These are phyloP conservation scores for Selene dorsalis DNA, from an alignment of 2,797 vertebrate species.

Conservation along the genomic window DNA sequence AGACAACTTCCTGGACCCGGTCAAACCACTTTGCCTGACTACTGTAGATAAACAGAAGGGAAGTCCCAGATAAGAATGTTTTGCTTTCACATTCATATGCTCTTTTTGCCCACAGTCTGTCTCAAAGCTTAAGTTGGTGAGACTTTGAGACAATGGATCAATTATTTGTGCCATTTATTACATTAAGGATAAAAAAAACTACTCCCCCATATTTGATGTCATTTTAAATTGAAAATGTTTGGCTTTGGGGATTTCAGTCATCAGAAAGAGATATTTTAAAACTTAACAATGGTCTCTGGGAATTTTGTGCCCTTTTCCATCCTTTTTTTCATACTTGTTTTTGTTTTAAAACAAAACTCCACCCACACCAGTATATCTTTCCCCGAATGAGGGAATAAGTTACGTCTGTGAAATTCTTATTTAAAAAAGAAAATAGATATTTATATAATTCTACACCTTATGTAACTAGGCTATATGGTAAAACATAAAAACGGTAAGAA, in stretches of 20 bases:
- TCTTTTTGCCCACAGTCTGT: not conserved
- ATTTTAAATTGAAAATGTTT: not conserved
- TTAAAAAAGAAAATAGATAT: too few relatives aligned
- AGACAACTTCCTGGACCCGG: slow-evolving; percentile 26
- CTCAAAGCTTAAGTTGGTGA: not conserved
- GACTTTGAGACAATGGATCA: not conserved
- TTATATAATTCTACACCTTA: too few relatives aligned
- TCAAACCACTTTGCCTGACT: slow-evolving; percentile 27
- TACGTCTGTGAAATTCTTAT: too few relatives aligned
- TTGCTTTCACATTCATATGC: slow-evolving; percentile 65
- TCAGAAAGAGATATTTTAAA: too few relatives aligned
- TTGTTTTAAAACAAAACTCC: too few relatives aligned
- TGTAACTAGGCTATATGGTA: too few relatives aligned
- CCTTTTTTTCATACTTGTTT: too few relatives aligned
- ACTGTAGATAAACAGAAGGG: not conserved
- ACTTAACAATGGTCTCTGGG: too few relatives aligned
- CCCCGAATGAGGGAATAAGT: too few relatives aligned
- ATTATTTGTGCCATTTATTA: not conserved
- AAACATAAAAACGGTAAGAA: too few relatives aligned
- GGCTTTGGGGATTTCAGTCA: not conserved
- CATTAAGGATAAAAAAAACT: not conserved
- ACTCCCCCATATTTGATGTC: not conserved
- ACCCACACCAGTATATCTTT: too few relatives aligned
- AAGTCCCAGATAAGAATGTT: slow-evolving; percentile 52
- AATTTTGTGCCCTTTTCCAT: too few relatives aligned